phyloP scores from a whole-genome alignment of 2,797 vertebrate species.

The Myoxocephalus aenaeus region DNA sequence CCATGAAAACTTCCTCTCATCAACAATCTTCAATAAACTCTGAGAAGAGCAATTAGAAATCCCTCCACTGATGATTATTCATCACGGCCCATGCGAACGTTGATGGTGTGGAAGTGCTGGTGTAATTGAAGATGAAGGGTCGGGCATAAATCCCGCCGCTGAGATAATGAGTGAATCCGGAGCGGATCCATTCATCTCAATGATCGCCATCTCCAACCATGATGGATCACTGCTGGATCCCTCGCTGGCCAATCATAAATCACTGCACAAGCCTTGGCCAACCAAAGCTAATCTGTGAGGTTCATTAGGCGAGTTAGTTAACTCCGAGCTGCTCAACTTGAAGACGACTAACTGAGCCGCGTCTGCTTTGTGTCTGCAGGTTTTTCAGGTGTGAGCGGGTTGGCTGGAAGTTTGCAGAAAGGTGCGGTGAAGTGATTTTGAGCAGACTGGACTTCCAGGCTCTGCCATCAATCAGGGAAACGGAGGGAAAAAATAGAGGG shows the following conservation, averaged over 20 bases:
- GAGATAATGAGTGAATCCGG: constrained; percentile 68
- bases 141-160: constrained; percentile 61
- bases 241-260: constrained; percentile 67
- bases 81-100: constrained; percentile 62
- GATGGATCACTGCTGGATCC: constrained; percentile 67
- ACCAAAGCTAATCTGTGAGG: constrained; percentile 30
- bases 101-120: constrained; percentile 68
- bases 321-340: constrained; percentile 6
- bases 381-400: constrained; percentile 14
- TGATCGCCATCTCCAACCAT: constrained; percentile 69
- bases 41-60: constrained; percentile 71
- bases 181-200: constrained; percentile 75
- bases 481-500: constrained; percentile 39
- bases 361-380: constrained; percentile 13
- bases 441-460: constrained; percentile 44
- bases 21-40: constrained; percentile 66
- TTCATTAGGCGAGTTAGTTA: constrained; percentile 53
- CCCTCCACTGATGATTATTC: constrained; percentile 68
- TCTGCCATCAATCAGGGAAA: constrained; percentile 56
- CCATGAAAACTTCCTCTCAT: constrained; percentile 60
- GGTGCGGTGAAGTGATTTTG: constrained; percentile 37
- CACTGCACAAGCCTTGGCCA: constrained; percentile 35
- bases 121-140: constrained; percentile 70
- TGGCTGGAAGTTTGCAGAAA: constrained; percentile 44
- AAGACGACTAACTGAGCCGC: neutral